phyloP scores from a whole-genome alignment of 2,113 vertebrate species.

The Heterotilapia buettikoferi region DNA sequence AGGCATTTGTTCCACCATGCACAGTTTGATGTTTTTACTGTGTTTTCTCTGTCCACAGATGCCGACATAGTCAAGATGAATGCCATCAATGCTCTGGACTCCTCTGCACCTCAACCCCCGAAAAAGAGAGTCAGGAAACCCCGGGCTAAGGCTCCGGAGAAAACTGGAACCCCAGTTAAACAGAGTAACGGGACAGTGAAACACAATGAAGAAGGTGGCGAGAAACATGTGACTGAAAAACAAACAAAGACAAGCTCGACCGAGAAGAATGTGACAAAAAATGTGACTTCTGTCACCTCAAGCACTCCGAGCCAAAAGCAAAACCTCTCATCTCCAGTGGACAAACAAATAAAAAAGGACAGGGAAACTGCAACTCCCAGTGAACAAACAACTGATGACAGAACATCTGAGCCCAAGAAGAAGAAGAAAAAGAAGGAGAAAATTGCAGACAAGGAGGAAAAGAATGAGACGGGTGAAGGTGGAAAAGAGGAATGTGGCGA shows the following conservation, averaged over 20 bases:
- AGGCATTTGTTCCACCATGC: not conserved
- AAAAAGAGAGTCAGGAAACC: slow-evolving; percentile 42
- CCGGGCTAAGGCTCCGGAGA: slow-evolving; percentile 9
- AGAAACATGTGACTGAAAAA: not conserved
- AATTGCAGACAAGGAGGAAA: not conserved
- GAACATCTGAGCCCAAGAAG: slow-evolving; percentile 1
- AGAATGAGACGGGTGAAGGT: not conserved
- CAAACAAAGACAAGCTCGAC: not conserved
- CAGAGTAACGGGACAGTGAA: not conserved
- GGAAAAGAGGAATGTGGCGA: not conserved
- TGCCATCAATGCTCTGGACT: slow-evolving; percentile 42
- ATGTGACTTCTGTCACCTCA: not conserved
- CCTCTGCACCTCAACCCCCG: not conserved
- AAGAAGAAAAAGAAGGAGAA: slow-evolving; percentile 27
- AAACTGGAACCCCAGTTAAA: not conserved
- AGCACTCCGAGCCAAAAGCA: not conserved
- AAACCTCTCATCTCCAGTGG: not conserved
- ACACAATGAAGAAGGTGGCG: not conserved
- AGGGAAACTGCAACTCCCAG: not conserved
- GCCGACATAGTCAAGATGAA: slow-evolving; percentile 61
- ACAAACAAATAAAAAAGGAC: not conserved
- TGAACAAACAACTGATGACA: not conserved
- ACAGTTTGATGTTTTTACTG: not conserved
- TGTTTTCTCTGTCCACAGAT: slow-evolving; percentile 43
- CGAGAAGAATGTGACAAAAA: not conserved